A percentile compares a stretch with the other conserved stretches of the same genome.
These are phyloP conservation scores for Diadegma fenestrale DNA, from an alignment of 2,888 invertebrate genomes.

Conservation along the genomic window DNA sequence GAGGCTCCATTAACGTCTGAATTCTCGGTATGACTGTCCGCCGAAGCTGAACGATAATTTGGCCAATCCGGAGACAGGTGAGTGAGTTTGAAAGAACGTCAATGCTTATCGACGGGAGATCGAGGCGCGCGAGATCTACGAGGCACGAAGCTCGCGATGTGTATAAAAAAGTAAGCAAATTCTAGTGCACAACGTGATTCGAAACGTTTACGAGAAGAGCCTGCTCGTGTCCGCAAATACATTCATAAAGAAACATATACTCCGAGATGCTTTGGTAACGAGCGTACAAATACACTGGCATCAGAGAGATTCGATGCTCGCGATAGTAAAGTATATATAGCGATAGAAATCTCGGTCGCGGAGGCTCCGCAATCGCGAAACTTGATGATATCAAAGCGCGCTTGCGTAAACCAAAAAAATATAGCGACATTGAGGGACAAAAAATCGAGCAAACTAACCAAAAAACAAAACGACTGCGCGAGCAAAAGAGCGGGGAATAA, in stretches of 20 bases:
- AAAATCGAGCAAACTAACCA: background rate
- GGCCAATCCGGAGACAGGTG: conserved; percentile 7
- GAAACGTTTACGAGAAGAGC: background rate
- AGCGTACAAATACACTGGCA: background rate
- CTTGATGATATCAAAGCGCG: conserved; percentile 19
- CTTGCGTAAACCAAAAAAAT: background rate
- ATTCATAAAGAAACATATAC: background rate
- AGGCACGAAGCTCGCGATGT: background rate
- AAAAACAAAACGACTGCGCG: conserved; percentile 1
- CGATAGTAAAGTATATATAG: conserved; percentile 2
- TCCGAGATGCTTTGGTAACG: background rate
- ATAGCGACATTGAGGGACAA: conserved; percentile 22
- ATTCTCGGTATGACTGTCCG: background rate
- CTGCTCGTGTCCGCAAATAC: conserved; percentile 12
- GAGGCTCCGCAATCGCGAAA: conserved; percentile 24
- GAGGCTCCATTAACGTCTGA: conserved; percentile 8
- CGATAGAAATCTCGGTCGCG: conserved; percentile 28
- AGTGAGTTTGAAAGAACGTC: conserved; percentile 8
- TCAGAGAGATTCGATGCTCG: conserved; percentile 47
- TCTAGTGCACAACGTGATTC: conserved; percentile 19
- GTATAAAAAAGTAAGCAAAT: conserved; percentile 12
- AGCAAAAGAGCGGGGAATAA: background rate
- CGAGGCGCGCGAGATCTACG: conserved; percentile 7
- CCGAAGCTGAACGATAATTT: background rate
- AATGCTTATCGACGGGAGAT: conserved; percentile 19